Conservation (phyloP, 92 coral and sea anemone species). For the Anthopleura xanthogrammica region DNA sequence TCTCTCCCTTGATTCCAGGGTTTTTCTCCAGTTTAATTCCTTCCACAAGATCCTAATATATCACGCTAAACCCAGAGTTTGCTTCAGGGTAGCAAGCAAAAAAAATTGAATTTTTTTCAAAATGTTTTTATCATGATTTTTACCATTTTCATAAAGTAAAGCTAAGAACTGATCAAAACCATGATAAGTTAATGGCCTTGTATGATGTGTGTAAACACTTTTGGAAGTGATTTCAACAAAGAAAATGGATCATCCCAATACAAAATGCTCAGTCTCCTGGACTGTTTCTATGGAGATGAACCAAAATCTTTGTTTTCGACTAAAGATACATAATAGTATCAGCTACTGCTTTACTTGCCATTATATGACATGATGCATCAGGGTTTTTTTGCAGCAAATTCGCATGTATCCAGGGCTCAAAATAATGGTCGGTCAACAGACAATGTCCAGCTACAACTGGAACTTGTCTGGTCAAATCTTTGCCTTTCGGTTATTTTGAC, state of each 20-base stretch:
- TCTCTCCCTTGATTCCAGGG: too few relatives aligned
- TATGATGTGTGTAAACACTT: conserved; percentile 5
- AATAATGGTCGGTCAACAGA: too few relatives aligned
- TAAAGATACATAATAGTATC: too few relatives aligned
- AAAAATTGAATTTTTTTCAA: neutral
- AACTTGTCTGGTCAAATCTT: too few relatives aligned
- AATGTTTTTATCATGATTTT: neutral
- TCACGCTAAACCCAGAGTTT: too few relatives aligned
- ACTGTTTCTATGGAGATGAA: conserved; percentile 7
- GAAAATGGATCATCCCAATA: neutral
- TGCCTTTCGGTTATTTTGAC: too few relatives aligned
- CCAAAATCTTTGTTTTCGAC: neutral
- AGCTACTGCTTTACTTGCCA: neutral
- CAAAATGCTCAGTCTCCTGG: neutral
- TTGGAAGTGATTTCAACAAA: neutral
- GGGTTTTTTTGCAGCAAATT: too few relatives aligned
- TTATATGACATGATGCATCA: neutral
- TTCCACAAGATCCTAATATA: too few relatives aligned
- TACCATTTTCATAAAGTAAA: neutral
- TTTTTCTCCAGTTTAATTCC: too few relatives aligned
- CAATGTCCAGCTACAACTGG: too few relatives aligned
- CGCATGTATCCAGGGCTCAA: too few relatives aligned
- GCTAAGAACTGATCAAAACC: neutral
- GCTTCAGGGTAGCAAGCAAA: neutral
- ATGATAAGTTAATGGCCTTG: neutral